phyloP scores from a whole-genome alignment of 2,888 invertebrate species.

The Sphecodes monilicornis region DNA sequence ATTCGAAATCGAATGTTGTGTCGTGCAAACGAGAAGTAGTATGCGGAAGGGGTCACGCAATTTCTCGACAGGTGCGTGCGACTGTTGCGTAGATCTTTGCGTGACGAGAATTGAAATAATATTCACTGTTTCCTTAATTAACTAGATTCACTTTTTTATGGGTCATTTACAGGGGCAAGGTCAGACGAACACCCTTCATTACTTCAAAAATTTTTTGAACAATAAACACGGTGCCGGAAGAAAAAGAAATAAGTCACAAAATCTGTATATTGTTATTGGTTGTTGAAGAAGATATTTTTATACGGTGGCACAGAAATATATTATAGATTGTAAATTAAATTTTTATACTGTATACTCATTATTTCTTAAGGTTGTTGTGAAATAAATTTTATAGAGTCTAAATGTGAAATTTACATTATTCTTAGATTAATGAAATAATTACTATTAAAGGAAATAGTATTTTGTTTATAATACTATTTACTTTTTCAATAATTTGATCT shows the following conservation, averaged over 20 bases:
- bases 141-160: not conserved
- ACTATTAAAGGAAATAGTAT: not conserved
- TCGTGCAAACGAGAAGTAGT: not conserved
- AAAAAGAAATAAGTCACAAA: not conserved
- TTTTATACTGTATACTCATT: not conserved
- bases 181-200: not conserved
- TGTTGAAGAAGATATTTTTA: not conserved
- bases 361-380: too few relatives aligned
- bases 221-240: not conserved
- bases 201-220: not conserved
- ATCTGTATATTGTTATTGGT: not conserved
- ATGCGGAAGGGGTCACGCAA: constrained; percentile 16
- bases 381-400: too few relatives aligned
- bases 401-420: not conserved
- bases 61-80: constrained; percentile 7
- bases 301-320: not conserved
- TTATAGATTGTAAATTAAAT: not conserved
- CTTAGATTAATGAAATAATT: not conserved
- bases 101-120: not conserved
- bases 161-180: not conserved
- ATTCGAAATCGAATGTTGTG: not conserved
- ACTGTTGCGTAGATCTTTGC: constrained; percentile 16
- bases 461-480: not conserved
- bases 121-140: constrained; percentile 11
- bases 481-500: not conserved